Evolutionary conservation across 1,140 invertebrate species (phyloP).

Genomic region (Drosophila prosaltans): DNA sequence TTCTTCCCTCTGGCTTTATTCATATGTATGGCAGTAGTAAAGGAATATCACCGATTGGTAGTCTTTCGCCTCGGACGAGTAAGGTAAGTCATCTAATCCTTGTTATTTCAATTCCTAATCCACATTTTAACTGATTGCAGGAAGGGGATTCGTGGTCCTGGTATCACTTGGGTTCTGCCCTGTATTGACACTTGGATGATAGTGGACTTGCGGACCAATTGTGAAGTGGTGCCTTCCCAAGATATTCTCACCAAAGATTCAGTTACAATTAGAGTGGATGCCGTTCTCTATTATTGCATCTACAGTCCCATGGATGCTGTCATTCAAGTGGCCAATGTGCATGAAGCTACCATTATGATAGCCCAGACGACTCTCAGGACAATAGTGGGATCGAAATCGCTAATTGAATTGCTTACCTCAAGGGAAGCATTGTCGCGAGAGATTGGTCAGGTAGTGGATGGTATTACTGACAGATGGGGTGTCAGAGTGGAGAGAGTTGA

Average conservation of each 20-base stretch:
- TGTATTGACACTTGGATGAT: slow-evolving; percentile 90
- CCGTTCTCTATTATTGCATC: slow-evolving; percentile 90
- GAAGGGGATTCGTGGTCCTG: slow-evolving; percentile 58
- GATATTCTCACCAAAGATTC: slow-evolving; percentile 90
- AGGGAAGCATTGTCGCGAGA: slow-evolving; percentile 53
- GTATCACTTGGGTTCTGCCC: slow-evolving; percentile 89
- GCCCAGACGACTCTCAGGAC: slow-evolving; percentile 86
- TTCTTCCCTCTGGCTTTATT: slow-evolving; percentile 92
- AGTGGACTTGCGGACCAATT: slow-evolving; percentile 88
- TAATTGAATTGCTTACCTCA: slow-evolving; percentile 86
- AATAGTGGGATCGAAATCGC: slow-evolving; percentile 89
- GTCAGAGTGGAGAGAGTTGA: slow-evolving; percentile 97
- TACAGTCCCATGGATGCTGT: slow-evolving; percentile 91
- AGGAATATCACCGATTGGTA: slow-evolving; percentile 92
- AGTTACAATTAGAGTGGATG: slow-evolving; percentile 91
- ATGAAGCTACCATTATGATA: slow-evolving; percentile 88
- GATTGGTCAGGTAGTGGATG: slow-evolving; percentile 55
- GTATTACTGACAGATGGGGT: slow-evolving; percentile 89
- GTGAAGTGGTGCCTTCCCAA: slow-evolving; percentile 89
- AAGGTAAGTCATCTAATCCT: slow-evolving; percentile 77
- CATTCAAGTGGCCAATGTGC: slow-evolving; percentile 91
- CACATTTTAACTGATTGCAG: slow-evolving; percentile 1
- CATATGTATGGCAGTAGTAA: slow-evolving; percentile 87
- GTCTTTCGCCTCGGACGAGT: slow-evolving; percentile 93
- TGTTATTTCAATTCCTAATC: slow-evolving; percentile 51